Evolutionary conservation across 1,140 invertebrate genomes (phyloP), one percentile per base, ranked within the genome.

Genomic region (Pristionchus pacificus): DNA sequence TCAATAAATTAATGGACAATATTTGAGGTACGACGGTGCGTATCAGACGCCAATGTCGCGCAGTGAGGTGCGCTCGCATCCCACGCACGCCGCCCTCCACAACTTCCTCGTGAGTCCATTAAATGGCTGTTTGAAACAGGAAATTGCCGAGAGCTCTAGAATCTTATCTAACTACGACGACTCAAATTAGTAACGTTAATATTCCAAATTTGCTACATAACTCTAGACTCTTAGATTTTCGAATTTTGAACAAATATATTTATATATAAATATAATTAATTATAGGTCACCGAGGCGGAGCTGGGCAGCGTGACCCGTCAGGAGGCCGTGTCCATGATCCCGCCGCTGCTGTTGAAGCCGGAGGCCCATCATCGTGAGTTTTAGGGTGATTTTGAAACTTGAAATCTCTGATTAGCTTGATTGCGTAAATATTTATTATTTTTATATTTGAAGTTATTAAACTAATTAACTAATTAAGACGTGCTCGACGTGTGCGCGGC

Each of bases 291-390:
- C 1, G 71, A 73, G 31, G 67, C 71, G 1, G 71, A 73, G 27
- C 77, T 87, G 85, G 95, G 95, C 1, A 92, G 92, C 73, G 95
- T 97, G 33, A 95, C 91, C 73, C 86, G 95, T 68, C 93, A 96
- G 85, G 96, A 98, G 87, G 90, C 93, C 33, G 95, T 98, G 3
- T 96, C 93, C 65, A 98, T 98, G 95, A 92, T 98, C 79, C 96
- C 95, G n/a, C 95, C 95, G 1, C 86, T 98, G 28, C 88, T 96
- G 1, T 85, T 98, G 24, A 90, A 95, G 86, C 90, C 98, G 0
- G 87, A 94, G 84, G 89, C 95, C 27, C 60, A 25, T 61, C 29
- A 27, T 61, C 25, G 29, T 61, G 60, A 61, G 25, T 61, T 61
- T 30, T 61, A 24, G 10, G 24, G 29, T 61, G 13, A 14, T 10